A percentile compares a stretch with the other conserved stretches of the same genome.
phyloP scores from a whole-genome alignment of 2,888 invertebrate genomes.

The Willowsia nigromaculata region DNA sequence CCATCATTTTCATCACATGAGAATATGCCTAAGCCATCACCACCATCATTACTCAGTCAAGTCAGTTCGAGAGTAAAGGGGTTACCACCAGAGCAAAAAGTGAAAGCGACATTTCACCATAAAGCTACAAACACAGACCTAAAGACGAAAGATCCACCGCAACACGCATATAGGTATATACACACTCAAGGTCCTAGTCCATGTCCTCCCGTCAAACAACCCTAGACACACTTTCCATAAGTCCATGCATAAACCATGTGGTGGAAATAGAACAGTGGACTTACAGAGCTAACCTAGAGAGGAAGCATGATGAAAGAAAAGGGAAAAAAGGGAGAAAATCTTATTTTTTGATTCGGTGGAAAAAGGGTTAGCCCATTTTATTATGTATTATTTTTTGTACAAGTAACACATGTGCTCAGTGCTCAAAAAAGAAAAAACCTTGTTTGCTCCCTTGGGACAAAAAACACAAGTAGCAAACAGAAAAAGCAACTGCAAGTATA shows the following conservation, averaged over 20 bases:
- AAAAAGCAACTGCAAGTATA: slow-evolving; percentile 23
- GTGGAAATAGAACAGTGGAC: slow-evolving; percentile 49
- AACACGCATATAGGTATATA: not conserved
- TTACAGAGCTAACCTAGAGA: not conserved
- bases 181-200: not conserved
- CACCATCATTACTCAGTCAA: slow-evolving; percentile 36
- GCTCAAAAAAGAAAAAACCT: slow-evolving; percentile 7
- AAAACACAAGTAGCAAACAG: slow-evolving; percentile 22
- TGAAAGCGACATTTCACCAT: not conserved
- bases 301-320: not conserved
- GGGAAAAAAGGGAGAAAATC: slow-evolving; percentile 21
- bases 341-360: slow-evolving; percentile 5
- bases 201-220: not conserved
- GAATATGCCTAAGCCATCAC: slow-evolving; percentile 35
- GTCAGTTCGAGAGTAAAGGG: not conserved
- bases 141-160: not conserved
- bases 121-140: not conserved
- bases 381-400: not conserved
- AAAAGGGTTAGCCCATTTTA: slow-evolving; percentile 6
- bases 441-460: slow-evolving; percentile 52
- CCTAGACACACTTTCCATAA: slow-evolving; percentile 19
- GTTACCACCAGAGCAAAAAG: not conserved
- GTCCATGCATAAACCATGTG: slow-evolving; percentile 63
- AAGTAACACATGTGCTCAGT: not conserved
- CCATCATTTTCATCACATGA: slow-evolving; percentile 22